phyloP scores from a whole-genome alignment of 2,797 vertebrate species.

The Enteromius fasciolatus region DNA sequence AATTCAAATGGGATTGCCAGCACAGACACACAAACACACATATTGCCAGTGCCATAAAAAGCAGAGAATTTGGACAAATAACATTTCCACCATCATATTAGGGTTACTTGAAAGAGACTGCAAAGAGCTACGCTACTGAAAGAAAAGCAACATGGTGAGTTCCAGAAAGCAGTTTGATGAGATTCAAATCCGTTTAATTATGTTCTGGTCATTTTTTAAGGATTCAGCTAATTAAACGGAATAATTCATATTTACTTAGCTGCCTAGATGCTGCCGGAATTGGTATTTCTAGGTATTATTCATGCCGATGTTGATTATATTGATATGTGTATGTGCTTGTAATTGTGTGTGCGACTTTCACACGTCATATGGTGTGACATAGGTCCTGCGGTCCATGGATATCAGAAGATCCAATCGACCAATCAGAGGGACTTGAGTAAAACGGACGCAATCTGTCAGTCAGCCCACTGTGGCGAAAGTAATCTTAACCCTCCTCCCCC shows the following conservation, averaged over 20 bases:
- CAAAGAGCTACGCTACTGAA: not conserved
- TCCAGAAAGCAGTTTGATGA: not conserved
- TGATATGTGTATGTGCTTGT: slow-evolving; percentile 27
- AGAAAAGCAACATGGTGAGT: slow-evolving; percentile 14
- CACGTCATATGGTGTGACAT: slow-evolving; percentile 60
- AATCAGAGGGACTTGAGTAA: slow-evolving; percentile 48
- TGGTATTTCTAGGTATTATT: not conserved
- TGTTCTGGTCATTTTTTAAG: not conserved
- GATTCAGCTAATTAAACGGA: not conserved
- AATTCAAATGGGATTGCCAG: slow-evolving; percentile 34
- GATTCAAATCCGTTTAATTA: not conserved
- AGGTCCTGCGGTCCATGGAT: slow-evolving; percentile 14
- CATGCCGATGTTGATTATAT: slow-evolving; percentile 37
- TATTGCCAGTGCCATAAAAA: slow-evolving; percentile 42
- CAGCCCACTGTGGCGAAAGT: slow-evolving; percentile 37
- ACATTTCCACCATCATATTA: slow-evolving; percentile 44
- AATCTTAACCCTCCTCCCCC: not conserved
- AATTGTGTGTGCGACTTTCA: slow-evolving; percentile 17
- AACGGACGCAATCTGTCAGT: slow-evolving; percentile 47
- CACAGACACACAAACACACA: slow-evolving; percentile 41
- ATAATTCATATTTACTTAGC: not conserved
- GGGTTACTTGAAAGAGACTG: slow-evolving; percentile 39
- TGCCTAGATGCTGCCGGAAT: not conserved
- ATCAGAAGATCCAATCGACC: slow-evolving; percentile 57
- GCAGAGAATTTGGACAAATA: slow-evolving; percentile 47